Conservation (phyloP, 2,113 vertebrate genomes). For the Crotalus tigris region DNA sequence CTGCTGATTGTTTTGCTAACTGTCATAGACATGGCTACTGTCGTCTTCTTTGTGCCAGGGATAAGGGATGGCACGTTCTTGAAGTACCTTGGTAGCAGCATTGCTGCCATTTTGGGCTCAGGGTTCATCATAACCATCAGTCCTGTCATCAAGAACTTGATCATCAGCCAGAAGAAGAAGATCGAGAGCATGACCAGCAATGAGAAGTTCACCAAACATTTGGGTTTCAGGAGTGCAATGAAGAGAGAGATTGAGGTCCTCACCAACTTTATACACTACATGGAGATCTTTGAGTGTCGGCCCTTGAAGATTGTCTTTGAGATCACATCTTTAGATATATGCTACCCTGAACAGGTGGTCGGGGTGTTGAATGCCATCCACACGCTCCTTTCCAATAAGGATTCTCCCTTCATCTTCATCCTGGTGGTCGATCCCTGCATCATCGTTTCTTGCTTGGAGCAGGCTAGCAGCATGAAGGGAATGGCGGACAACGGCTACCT, state of each 20-base stretch:
- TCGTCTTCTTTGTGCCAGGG: constrained; percentile 46
- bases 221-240: constrained; percentile 92
- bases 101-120: constrained; percentile 75
- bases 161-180: constrained; percentile 80
- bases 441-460: constrained; percentile 83
- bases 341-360: constrained; percentile 81
- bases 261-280: constrained; percentile 80
- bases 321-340: constrained; percentile 85
- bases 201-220: constrained; percentile 72
- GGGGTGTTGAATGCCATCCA: constrained; percentile 87
- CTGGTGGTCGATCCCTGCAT: constrained; percentile 86
- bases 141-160: constrained; percentile 76
- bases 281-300: constrained; percentile 86
- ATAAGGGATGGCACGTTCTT: not conserved
- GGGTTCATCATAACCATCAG: constrained; percentile 58
- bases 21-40: constrained; percentile 51
- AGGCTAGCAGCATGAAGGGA: constrained; percentile 72
- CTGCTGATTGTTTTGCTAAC: constrained; percentile 39
- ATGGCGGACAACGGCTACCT: constrained; percentile 81
- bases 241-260: constrained; percentile 82
- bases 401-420: constrained; percentile 88
- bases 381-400: constrained; percentile 84
- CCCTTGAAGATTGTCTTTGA: constrained; percentile 83
- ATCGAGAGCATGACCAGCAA: constrained; percentile 81
- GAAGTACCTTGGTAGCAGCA: constrained; percentile 62